These are phyloP conservation scores for Melopsittacus undulatus DNA, from an alignment of 2,797 vertebrate species.

Conservation along the genomic window DNA sequence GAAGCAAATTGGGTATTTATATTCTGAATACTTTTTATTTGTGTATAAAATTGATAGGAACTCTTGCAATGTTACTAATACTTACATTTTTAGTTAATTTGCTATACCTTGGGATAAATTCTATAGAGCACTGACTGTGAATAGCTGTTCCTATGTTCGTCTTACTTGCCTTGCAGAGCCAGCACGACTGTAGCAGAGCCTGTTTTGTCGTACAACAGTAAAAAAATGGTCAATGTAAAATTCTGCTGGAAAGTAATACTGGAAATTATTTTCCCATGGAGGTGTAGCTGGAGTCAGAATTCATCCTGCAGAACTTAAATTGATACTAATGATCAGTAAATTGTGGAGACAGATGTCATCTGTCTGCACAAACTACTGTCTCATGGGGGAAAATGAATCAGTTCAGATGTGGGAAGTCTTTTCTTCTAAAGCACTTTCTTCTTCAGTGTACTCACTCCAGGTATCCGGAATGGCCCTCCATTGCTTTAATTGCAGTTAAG, in stretches of 20 bases:
- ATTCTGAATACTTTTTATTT: neutral
- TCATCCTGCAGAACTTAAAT: neutral
- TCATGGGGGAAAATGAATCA: neutral
- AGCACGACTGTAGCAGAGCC: neutral
- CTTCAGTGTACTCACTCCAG: rapidly evolving
- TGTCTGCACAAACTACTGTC: neutral
- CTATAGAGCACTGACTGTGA: neutral
- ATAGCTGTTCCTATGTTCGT: neutral
- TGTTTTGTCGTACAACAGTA: neutral
- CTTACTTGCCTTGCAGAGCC: neutral
- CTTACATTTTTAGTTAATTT: neutral
- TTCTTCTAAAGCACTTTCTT: neutral
- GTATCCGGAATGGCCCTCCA: neutral
- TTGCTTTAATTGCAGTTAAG: neutral
- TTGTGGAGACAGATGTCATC: neutral
- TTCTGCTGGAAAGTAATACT: neutral
- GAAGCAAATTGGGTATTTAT: neutral
- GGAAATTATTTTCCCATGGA: neutral
- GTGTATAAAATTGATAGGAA: neutral
- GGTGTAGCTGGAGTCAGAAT: neutral
- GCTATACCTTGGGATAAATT: neutral
- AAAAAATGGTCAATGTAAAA: neutral
- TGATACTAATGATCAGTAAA: neutral
- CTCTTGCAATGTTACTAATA: neutral
- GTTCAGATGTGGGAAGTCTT: neutral